These are phyloP conservation scores for Neelides folsomi DNA, from an alignment of 2,888 invertebrate species.

Conservation along the genomic window DNA sequence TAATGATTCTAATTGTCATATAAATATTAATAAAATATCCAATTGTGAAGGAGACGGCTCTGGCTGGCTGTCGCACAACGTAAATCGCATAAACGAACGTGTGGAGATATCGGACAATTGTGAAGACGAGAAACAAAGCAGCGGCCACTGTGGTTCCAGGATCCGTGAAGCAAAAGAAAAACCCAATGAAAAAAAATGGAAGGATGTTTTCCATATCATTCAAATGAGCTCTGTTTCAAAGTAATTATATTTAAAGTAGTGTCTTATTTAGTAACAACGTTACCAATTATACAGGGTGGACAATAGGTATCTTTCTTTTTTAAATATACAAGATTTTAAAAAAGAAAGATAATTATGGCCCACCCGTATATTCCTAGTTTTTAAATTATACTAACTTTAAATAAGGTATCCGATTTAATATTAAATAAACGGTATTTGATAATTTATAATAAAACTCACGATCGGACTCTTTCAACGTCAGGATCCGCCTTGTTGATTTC, in stretches of 20 bases:
- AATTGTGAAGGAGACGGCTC: not conserved
- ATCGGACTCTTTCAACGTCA: slow-evolving; percentile 3
- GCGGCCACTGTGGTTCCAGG: slow-evolving; percentile 2
- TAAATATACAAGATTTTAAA: no score
- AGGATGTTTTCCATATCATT: slow-evolving; percentile 38
- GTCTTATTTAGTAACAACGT: no score
- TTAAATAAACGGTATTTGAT: no score
- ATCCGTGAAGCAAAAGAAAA: slow-evolving; percentile 4
- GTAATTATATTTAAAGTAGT: no score
- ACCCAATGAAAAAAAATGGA: slow-evolving; percentile 6
- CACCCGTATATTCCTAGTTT: no score
- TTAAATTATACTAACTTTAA: no score
- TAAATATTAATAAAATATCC: slow-evolving; percentile 4
- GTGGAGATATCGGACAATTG: not conserved
- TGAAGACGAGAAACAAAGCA: slow-evolving; percentile 3
- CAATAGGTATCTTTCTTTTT: no score
- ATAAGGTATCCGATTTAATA: no score
- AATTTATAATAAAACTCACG: no score
- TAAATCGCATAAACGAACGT: slow-evolving; percentile 3
- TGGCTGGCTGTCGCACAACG: slow-evolving; percentile 1
- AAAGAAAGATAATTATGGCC: no score
- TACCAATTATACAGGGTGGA: no score
- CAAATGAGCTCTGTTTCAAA: slow-evolving; percentile 48
- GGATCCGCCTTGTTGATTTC: slow-evolving; percentile 14
- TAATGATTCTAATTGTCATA: slow-evolving; percentile 4